Base-by-base conservation (phyloP, 2,113 vertebrate species). In the Erpornis zantholeuca region DNA sequence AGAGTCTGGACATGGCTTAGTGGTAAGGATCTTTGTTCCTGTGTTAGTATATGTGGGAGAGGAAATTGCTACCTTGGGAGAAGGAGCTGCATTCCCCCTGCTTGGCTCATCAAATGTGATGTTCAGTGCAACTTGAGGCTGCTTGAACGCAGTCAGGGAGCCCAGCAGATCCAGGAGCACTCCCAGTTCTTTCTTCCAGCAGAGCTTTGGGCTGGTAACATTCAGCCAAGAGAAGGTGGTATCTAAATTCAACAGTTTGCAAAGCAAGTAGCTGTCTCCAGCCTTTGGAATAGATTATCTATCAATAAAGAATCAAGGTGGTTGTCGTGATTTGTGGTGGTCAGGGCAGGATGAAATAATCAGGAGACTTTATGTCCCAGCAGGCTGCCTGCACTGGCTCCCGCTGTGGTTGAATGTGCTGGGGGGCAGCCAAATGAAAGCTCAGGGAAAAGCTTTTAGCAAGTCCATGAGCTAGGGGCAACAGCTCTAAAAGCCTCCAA, bases 111-210 rank as follows among this genome's bases (percentile, higher is more conserved):
- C 63, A 42, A 10, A 14, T 88, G 44, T 33, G 15, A 36, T 88
- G 61, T 60, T 13, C 29, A 5, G 2, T 35, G 66, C 56, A 83
- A 45, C 36, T 45, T 7, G 5, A 65, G 40, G 49, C 20, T 82
- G 57, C 45, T 77, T 73, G 45, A 27, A 3, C 0, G 1, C 31
- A 50, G 33, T 2, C 9, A 17, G 10, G 52, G 45, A 75, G 17
- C 54, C 71, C 50, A 52, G 15, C 11, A 50, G 33, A 20, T 49
- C 18, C 36, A 60, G 75, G 50, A 77, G 45, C 9, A 5, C n/a
- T 77, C 66, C 5, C 56, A 69, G 19, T 61, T 72, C 71, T 76
- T 56, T 47, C 57, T 50, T 66, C 33, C 60, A 66, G 33, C 44
- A 42, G 70, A 66, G 29, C 10, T 69, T 66, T 36, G 36, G 15